These are phyloP conservation scores for Ormia ochracea DNA, from an alignment of 2,888 invertebrate genomes.

Conservation along the genomic window DNA sequence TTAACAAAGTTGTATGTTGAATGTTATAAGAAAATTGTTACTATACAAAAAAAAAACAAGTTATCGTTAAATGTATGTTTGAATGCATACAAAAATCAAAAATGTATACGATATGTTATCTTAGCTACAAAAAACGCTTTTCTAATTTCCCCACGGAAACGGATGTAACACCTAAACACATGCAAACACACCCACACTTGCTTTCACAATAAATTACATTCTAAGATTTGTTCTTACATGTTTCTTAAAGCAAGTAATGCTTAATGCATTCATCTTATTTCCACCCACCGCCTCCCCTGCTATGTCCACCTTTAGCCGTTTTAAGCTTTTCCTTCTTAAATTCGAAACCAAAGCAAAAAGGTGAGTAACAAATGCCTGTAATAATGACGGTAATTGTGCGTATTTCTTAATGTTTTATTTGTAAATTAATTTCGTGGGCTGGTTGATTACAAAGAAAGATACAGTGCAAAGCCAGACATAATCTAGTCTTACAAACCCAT, in stretches of 20 bases:
- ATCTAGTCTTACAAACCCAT: slow-evolving; percentile 56
- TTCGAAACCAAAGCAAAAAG: background rate
- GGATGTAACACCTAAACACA: slow-evolving; percentile 53
- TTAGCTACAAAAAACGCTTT: slow-evolving; percentile 49
- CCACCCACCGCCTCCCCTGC: background rate
- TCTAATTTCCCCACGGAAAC: slow-evolving; percentile 66
- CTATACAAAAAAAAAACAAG: slow-evolving; percentile 63
- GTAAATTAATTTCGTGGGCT: background rate
- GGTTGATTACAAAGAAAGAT: background rate
- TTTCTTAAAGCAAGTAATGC: background rate
- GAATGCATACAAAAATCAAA: background rate
- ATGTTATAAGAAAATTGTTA: slow-evolving; percentile 62
- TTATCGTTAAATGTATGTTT: background rate
- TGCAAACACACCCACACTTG: background rate
- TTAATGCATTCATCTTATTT: background rate
- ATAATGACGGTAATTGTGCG: background rate
- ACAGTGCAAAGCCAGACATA: slow-evolving; percentile 14
- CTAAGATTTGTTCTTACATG: background rate
- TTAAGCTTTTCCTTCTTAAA: background rate
- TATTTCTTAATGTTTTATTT: background rate
- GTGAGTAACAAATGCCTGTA: slow-evolving; percentile 1
- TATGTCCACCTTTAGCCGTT: background rate
- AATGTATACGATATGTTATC: slow-evolving; percentile 1
- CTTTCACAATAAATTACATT: background rate
- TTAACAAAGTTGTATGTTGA: background rate